Evolutionary conservation across 2,888 invertebrate species (phyloP).

Genomic region (Cephus pulcher): DNA sequence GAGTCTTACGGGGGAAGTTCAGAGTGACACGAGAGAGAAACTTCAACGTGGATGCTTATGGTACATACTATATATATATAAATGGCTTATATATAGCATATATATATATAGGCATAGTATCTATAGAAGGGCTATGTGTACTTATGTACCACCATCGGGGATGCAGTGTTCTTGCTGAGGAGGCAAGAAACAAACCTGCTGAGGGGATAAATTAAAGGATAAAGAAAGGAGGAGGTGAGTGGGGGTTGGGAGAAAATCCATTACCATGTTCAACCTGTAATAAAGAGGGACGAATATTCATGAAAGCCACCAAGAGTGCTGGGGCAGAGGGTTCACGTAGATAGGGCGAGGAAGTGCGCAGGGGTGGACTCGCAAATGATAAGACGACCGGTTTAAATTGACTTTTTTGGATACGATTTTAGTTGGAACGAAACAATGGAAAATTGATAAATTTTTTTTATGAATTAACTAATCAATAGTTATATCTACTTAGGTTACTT

Average conservation of each 20-base stretch:
- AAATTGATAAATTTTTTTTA: background rate
- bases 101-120: background rate
- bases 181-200: conserved; percentile 3
- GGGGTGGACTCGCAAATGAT: background rate
- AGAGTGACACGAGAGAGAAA: conserved; percentile 23
- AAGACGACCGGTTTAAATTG: background rate
- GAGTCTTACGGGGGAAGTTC: conserved; percentile 24
- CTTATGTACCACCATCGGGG: background rate
- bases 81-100: background rate
- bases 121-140: background rate
- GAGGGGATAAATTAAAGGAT: conserved; percentile 8
- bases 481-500: background rate
- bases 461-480: background rate
- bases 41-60: conserved; percentile 9
- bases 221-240: background rate
- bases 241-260: background rate
- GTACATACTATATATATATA: background rate
- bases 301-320: conserved; percentile 3
- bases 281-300: conserved; percentile 5
- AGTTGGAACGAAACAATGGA: background rate
- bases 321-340: background rate
- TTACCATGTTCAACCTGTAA: conserved; percentile 6
- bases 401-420: background rate
- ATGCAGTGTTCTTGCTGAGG: conserved; percentile 1
- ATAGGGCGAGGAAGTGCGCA: background rate